Evolutionary conservation across 2,888 invertebrate genomes (phyloP).

Genomic region (Allophyes oxyacanthae): DNA sequence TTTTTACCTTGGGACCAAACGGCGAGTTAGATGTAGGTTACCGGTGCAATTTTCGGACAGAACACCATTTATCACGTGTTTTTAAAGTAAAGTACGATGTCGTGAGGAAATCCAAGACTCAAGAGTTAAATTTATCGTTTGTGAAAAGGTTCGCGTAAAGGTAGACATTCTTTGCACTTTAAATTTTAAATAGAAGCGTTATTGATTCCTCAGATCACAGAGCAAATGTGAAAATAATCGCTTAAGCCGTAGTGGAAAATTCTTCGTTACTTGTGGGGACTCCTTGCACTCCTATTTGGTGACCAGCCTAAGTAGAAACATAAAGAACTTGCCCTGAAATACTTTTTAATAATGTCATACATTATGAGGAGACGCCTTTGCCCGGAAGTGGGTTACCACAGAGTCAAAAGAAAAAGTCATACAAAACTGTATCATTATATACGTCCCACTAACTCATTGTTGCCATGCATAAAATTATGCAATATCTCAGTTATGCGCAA

Average conservation of each 20-base stretch:
- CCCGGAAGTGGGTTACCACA: too few species aligned
- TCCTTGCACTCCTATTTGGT: too few species aligned
- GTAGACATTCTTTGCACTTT: not conserved
- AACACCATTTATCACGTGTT: constrained; percentile 29
- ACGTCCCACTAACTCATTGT: constrained; percentile 13
- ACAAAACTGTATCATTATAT: not conserved
- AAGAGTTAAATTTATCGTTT: not conserved
- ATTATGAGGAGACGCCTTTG: too few species aligned
- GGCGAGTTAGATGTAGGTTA: constrained; percentile 25
- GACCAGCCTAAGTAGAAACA: too few species aligned
- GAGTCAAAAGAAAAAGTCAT: too few species aligned
- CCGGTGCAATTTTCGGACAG: constrained; percentile 19
- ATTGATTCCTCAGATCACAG: too few species aligned
- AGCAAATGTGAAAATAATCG: too few species aligned
- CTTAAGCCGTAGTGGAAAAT: too few species aligned
- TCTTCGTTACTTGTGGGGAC: too few species aligned
- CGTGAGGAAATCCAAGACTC: constrained; percentile 10
- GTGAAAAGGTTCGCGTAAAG: not conserved
- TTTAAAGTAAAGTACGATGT: constrained; percentile 21
- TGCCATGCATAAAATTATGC: constrained; percentile 34
- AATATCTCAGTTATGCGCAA: constrained; percentile 35
- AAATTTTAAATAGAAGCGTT: not conserved
- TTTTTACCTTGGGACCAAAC: constrained; percentile 13
- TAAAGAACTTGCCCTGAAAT: too few species aligned
- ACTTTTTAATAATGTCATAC: too few species aligned